Evolutionary conservation across 2,797 vertebrate genomes (phyloP).

Genomic region (Myotis daubentonii): DNA sequence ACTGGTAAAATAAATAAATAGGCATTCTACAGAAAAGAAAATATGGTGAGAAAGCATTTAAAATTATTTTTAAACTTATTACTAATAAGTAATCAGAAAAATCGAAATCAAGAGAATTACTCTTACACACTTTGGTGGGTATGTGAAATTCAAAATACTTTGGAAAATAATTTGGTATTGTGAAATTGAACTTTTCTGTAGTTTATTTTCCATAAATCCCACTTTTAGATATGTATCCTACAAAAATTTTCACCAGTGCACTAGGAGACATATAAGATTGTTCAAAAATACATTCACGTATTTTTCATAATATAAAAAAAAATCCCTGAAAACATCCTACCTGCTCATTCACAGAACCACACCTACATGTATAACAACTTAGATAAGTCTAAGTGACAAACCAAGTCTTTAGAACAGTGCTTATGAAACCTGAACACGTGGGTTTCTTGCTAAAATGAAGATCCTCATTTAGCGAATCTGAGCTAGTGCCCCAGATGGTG

Average conservation of each 20-base stretch:
- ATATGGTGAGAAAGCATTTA: background rate
- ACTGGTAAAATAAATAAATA: slow-evolving; percentile 33
- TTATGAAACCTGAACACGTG: background rate
- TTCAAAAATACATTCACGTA: background rate
- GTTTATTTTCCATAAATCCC: background rate
- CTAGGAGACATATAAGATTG: background rate
- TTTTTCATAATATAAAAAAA: slow-evolving; percentile 19
- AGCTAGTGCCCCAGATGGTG: background rate
- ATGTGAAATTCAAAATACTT: background rate
- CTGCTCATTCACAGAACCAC: background rate
- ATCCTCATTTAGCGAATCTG: background rate
- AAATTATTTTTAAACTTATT: slow-evolving; percentile 46
- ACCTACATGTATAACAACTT: background rate
- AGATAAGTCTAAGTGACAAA: background rate
- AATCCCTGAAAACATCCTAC: background rate
- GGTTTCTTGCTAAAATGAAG: background rate
- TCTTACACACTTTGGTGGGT: background rate
- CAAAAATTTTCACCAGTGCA: background rate
- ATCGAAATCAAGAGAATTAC: slow-evolving; percentile 16
- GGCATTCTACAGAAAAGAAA: background rate
- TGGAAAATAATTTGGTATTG: slow-evolving; percentile 26
- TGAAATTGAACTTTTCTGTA: slow-evolving; percentile 17
- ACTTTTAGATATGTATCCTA: background rate
- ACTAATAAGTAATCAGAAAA: background rate
- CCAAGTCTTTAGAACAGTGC: background rate